Conservation (phyloP, 2,113 vertebrate genomes). For the Aspiorhynchus laticeps region DNA sequence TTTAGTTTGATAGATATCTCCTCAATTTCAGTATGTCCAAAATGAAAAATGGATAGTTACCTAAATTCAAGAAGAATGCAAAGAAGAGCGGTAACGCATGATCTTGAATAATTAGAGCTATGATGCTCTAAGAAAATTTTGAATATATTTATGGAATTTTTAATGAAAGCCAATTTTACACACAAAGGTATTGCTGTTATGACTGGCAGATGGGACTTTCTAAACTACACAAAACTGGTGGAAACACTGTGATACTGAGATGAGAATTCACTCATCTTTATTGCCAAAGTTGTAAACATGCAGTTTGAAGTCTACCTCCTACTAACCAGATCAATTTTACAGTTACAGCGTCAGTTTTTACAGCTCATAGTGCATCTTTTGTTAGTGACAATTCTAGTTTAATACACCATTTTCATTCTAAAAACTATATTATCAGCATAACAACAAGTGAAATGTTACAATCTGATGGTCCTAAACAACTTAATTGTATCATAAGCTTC, state of each 20-base stretch:
- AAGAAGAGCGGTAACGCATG: neutral
- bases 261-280: neutral
- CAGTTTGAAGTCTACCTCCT: conserved; percentile 25
- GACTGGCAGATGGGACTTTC: neutral
- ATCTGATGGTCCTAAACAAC: neutral
- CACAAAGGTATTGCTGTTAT: neutral
- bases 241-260: neutral
- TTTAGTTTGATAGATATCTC: neutral
- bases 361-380: neutral
- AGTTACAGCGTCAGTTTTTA: no score
- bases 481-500: no score
- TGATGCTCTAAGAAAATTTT: neutral
- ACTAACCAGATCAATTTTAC: neutral
- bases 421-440: neutral
- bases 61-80: neutral
- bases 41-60: neutral
- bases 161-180: neutral
- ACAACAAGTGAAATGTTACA: neutral
- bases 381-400: neutral
- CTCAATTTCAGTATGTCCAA: neutral
- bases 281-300: conserved; percentile 27
- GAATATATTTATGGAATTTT: neutral
- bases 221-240: no score
- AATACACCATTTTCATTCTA: neutral
- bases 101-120: neutral